Evolutionary conservation across 2,888 invertebrate genomes (phyloP).

Genomic region (Matsumyia berberina): DNA sequence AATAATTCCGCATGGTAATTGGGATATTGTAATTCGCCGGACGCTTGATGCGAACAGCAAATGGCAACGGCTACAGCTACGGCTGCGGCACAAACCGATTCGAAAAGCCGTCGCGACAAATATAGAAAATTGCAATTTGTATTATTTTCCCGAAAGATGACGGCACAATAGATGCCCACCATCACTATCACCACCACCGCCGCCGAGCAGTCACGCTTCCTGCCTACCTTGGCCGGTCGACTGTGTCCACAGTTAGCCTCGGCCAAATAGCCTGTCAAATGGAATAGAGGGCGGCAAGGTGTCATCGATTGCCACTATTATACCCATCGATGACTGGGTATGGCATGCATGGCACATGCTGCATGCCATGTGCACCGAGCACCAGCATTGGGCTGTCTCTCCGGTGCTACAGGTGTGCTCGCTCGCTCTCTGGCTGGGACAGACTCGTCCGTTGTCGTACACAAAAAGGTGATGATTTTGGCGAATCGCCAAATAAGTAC

Average conservation of each 20-base stretch:
- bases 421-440: conserved; percentile 10
- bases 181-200: conserved; percentile 16
- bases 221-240: conserved; percentile 37
- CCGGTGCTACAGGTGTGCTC: conserved; percentile 62
- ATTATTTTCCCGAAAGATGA: conserved; percentile 74
- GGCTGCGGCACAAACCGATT: not conserved
- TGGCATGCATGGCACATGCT: conserved; percentile 58
- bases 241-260: conserved; percentile 51
- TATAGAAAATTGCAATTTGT: conserved; percentile 76
- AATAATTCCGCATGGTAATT: conserved; percentile 75
- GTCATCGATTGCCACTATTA: conserved; percentile 76
- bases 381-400: conserved; percentile 6
- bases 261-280: conserved; percentile 74
- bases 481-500: conserved; percentile 71
- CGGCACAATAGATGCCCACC: conserved; percentile 72
- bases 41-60: conserved; percentile 42
- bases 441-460: conserved; percentile 20
- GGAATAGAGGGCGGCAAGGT: conserved; percentile 76
- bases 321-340: conserved; percentile 68
- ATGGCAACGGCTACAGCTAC: not conserved
- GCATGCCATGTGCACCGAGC: conserved; percentile 15
- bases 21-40: conserved; percentile 73
- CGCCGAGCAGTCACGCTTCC: conserved; percentile 13
- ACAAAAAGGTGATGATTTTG: conserved; percentile 70
- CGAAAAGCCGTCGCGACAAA: conserved; percentile 73